phyloP scores from a whole-genome alignment of 2,888 invertebrate genomes.

The Physocephala rufipes region DNA sequence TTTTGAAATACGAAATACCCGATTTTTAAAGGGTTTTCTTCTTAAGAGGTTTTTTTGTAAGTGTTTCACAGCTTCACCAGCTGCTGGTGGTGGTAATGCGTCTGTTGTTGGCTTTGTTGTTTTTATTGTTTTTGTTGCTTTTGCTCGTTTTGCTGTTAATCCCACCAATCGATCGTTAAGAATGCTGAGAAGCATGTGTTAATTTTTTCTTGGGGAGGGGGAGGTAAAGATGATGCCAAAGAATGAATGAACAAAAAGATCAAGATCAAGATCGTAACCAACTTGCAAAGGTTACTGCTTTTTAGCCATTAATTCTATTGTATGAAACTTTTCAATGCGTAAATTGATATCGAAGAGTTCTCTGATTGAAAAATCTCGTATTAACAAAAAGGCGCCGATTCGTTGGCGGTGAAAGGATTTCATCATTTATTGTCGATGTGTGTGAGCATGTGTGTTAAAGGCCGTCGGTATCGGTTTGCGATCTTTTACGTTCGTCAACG shows the following conservation, averaged over 20 bases:
- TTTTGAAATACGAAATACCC: no score
- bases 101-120: neutral
- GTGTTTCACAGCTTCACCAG: neutral
- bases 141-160: neutral
- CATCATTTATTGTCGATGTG: neutral
- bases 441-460: no score
- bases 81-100: neutral
- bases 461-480: conserved; percentile 19
- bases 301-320: neutral
- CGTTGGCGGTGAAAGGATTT: conserved; percentile 27
- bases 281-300: neutral
- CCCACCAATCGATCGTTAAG: neutral
- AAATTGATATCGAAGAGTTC: conserved; percentile 24
- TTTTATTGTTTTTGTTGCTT: neutral
- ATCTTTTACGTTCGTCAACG: conserved; percentile 1
- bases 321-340: conserved; percentile 18
- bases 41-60: neutral
- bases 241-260: neutral
- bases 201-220: neutral
- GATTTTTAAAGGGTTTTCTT: no score
- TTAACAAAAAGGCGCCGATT: conserved; percentile 31
- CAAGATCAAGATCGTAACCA: neutral
- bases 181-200: neutral
- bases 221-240: neutral
- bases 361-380: conserved; percentile 28